A percentile compares a stretch with the other conserved stretches of the same genome.
These are phyloP conservation scores for Coturnix japonica DNA, from an alignment of 2,113 vertebrate species.

Conservation along the genomic window DNA sequence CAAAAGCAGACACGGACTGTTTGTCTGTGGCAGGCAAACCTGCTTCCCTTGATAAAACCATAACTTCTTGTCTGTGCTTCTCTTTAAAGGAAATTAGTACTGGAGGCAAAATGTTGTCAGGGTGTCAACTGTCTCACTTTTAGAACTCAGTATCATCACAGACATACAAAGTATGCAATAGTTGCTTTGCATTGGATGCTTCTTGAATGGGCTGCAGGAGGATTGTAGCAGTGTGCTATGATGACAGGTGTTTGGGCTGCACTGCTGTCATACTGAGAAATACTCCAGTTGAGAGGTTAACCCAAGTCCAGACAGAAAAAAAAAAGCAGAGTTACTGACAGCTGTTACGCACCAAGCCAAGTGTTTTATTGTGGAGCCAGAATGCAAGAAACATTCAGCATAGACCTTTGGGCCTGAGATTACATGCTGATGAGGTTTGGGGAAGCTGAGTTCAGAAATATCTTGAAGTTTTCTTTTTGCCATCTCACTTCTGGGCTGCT, in stretches of 20 bases:
- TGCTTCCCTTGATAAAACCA: not conserved
- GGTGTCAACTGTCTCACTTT: not conserved
- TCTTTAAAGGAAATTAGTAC: not conserved
- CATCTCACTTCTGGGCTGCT: not conserved
- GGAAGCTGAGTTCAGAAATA: not conserved
- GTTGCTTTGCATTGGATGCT: not conserved
- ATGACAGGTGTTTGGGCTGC: not conserved
- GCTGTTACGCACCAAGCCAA: not conserved
- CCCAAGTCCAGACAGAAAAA: not conserved
- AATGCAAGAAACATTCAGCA: fast-evolving
- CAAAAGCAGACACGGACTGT: not conserved
- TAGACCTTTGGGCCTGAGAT: not conserved
- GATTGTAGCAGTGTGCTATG: not conserved
- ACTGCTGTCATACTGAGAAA: not conserved
- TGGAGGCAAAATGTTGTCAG: not conserved
- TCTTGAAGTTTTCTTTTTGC: not conserved
- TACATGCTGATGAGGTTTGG: not conserved
- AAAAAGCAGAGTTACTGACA: not conserved
- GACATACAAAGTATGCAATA: not conserved
- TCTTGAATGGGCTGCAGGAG: not conserved
- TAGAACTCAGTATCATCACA: not conserved
- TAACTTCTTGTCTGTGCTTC: not conserved
- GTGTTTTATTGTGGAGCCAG: not conserved
- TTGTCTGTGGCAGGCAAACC: not conserved
- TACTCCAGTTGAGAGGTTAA: not conserved